Evolutionary conservation across 2,113 vertebrate genomes (phyloP).

Genomic region (Lanius ludovicianus): DNA sequence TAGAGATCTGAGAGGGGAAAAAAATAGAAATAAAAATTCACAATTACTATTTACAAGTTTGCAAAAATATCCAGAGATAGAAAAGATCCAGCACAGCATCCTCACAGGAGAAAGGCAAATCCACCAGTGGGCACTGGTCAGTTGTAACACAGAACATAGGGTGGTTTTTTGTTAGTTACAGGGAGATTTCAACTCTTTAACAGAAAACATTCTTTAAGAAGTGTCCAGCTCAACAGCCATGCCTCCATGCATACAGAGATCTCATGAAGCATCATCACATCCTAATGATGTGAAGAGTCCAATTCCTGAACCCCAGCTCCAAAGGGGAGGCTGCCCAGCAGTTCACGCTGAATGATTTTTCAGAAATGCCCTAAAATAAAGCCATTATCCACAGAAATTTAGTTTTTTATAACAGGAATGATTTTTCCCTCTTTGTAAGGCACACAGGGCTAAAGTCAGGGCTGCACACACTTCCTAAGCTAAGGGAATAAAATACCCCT

Average conservation of each 20-base stretch:
- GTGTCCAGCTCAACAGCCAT: background rate
- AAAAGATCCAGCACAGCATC: background rate
- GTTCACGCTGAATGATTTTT: background rate
- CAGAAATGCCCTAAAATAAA: background rate
- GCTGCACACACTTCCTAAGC: background rate
- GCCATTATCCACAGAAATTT: background rate
- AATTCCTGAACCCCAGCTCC: no score
- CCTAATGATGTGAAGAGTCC: background rate
- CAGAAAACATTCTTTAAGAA: background rate
- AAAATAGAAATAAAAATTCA: background rate
- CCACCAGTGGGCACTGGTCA: background rate
- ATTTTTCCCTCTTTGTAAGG: background rate
- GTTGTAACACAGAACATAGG: background rate
- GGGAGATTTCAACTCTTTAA: background rate
- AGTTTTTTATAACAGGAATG: background rate
- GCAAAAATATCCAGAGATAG: background rate
- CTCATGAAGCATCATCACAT: background rate
- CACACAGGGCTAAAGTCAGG: background rate
- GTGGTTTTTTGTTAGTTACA: background rate
- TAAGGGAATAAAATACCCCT: background rate
- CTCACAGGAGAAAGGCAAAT: background rate
- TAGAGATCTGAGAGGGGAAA: constrained; percentile 77
- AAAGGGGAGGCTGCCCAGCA: background rate
- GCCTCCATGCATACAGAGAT: background rate
- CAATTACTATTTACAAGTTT: background rate